Percentiles rank a stretch among this genome's conserved stretches.
phyloP scores from a whole-genome alignment of 2,888 invertebrate genomes.

The Polyommatus icarus region DNA sequence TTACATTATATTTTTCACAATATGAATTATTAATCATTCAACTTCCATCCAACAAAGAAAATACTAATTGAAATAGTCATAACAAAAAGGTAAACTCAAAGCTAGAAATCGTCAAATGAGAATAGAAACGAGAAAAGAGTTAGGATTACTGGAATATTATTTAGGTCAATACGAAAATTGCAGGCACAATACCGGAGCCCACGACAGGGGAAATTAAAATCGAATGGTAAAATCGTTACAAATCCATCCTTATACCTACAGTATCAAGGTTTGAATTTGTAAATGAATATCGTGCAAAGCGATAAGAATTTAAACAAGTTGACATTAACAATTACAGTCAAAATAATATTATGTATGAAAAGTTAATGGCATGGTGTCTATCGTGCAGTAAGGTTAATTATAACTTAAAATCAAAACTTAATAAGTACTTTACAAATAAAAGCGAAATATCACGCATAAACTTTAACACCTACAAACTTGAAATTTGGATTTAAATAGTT shows the following conservation, averaged over 20 bases:
- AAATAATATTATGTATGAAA: conserved; percentile 5
- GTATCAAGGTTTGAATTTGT: background rate
- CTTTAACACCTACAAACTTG: too few relatives aligned
- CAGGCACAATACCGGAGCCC: background rate
- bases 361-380: background rate
- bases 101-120: conserved; percentile 7
- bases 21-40: too few relatives aligned
- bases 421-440: too few relatives aligned
- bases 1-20: too few relatives aligned
- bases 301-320: background rate
- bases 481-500: too few relatives aligned
- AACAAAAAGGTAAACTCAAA: background rate
- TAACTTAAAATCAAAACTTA: too few relatives aligned
- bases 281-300: background rate
- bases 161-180: conserved; percentile 22
- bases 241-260: background rate
- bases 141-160: conserved; percentile 19
- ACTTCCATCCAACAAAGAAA: too few relatives aligned
- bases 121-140: conserved; percentile 7
- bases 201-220: conserved; percentile 4
- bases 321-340: background rate
- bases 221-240: background rate
- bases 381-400: too few relatives aligned
- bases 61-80: background rate
- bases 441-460: too few relatives aligned